Evolutionary conservation across 2,888 invertebrate genomes (phyloP), one percentile per base, ranked within the genome.

Genomic region (Drosophila leonis): DNA sequence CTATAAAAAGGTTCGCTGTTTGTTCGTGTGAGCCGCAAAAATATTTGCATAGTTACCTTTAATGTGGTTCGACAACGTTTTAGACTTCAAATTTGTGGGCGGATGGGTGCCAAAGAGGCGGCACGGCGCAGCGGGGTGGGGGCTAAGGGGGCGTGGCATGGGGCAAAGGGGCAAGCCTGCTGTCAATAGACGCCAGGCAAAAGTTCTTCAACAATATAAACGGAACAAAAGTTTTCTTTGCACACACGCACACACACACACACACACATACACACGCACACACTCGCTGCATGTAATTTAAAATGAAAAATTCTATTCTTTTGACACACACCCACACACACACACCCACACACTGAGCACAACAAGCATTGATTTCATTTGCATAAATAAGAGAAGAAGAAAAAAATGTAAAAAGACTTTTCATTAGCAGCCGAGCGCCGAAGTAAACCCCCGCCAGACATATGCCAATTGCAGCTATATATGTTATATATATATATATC

Each of bases 31-130:
- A 76, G 85, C 89, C 90, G 76, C 91, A 91, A 91, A 91, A 91
- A 91, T 91, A 91, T 91, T 91, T 91, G 90, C 91, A 90, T 91
- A 91, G 92, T 91, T 91, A 91, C 91, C 91, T 91, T 91, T 92
- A 91, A 92, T 91, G 91, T 91, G 92, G 91, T 88, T 88, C 83
- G 78, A 80, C 75, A 85, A 78, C 74, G 75, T 24, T 41, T 56
- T 52, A 44, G 56, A 56, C 61, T 27, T 29, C 5, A 10, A 37
- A 44, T 31, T 52, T 37, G 54, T 37, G 37, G 54, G 35, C 51
- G 51, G 6, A n/a, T 51, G 10, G n/a, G 20, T 48, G 29, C 29
- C 29, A n/a, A n/a, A 27, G 46, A 1, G 46, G 46, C 46, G 27
- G 12, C 20, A 3, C 1, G 0, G 42, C 6, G 20, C 5, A 24